phyloP scores from a whole-genome alignment of 92 coral and sea anemone genomes.

The Virgularia gustaviana region DNA sequence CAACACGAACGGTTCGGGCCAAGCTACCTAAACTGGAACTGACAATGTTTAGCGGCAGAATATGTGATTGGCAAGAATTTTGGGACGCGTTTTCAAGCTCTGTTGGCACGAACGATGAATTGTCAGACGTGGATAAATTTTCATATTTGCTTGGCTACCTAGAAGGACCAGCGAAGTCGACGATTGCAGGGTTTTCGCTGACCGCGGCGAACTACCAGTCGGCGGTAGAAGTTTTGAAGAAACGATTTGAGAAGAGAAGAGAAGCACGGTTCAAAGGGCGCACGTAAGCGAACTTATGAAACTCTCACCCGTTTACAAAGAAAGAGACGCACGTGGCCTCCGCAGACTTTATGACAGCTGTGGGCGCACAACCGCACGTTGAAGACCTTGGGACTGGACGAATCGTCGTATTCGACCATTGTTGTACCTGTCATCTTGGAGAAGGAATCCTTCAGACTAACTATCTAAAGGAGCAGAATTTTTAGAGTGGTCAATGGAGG shows the following conservation, averaged over 20 bases:
- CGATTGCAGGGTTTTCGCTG: conserved; percentile 48
- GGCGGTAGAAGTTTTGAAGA: conserved; percentile 37
- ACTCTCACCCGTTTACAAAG: conserved; percentile 12
- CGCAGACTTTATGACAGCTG: conserved; percentile 30
- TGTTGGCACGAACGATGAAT: conserved; percentile 19
- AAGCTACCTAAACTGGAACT: conserved; percentile 43
- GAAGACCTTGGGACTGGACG: conserved; percentile 3
- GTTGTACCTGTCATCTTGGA: conserved; percentile 47
- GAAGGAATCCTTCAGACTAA: conserved; percentile 23
- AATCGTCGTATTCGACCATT: conserved; percentile 38
- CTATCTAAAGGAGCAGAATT: conserved; percentile 33
- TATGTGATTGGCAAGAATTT: conserved; percentile 50
- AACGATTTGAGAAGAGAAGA: conserved; percentile 28
- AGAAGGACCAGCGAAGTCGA: conserved; percentile 40
- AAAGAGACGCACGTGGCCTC: conserved; percentile 13
- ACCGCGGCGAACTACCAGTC: conserved; percentile 42
- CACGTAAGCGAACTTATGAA: conserved; percentile 45
- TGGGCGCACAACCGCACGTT: conserved; percentile 34
- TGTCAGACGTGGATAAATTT: conserved; percentile 47
- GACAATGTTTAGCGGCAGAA: conserved; percentile 26
- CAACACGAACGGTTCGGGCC: no score
- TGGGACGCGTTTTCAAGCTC: conserved; percentile 44
- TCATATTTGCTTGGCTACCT: conserved; percentile 32
- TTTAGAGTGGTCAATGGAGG: conserved; percentile 32
- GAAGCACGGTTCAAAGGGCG: conserved; percentile 34